These are phyloP conservation scores for Leiothrix lutea DNA, from an alignment of 2,113 vertebrate genomes.

Conservation along the genomic window DNA sequence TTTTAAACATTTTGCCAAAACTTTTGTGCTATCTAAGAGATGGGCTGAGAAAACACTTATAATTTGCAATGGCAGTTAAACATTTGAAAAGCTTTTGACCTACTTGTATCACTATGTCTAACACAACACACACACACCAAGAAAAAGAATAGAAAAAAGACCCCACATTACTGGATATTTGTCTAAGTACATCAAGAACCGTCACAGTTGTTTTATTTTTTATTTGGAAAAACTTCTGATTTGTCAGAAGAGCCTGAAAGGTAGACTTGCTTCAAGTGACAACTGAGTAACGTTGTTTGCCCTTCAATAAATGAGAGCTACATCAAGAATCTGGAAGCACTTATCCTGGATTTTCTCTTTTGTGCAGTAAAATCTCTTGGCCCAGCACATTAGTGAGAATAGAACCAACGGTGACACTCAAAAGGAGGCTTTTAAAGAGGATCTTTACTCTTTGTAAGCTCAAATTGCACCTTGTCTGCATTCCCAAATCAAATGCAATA, in stretches of 20 bases:
- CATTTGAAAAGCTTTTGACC: background rate
- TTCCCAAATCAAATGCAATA: background rate
- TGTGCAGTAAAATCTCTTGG: background rate
- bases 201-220: background rate
- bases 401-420: background rate
- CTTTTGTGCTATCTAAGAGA: background rate
- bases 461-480: background rate
- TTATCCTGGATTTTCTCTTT: background rate
- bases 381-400: background rate
- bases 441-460: background rate
- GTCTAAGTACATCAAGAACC: background rate
- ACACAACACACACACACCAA: background rate
- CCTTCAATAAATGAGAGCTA: background rate
- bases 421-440: background rate
- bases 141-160: background rate
- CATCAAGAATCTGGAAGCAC: background rate
- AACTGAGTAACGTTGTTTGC: background rate
- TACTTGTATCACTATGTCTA: background rate
- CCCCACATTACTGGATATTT: background rate
- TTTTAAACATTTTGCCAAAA: background rate
- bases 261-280: background rate
- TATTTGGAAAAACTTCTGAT: background rate
- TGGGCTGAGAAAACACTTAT: background rate
- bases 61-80: background rate
- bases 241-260: background rate